phyloP scores from a whole-genome alignment of 2,113 vertebrate species.

The Pagrus major region DNA sequence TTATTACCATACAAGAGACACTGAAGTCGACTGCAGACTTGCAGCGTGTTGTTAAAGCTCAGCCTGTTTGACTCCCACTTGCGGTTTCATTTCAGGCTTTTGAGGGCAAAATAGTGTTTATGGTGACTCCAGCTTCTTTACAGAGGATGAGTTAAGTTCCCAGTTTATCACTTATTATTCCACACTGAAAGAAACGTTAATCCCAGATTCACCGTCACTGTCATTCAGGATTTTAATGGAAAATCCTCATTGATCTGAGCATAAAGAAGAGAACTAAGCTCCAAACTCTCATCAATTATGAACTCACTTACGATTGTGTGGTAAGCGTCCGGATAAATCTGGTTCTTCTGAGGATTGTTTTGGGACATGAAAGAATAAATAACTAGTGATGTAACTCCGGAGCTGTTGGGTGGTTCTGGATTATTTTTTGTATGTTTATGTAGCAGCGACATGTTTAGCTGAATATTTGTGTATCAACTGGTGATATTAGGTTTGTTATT shows the following conservation, averaged over 20 bases:
- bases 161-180: slow-evolving; percentile 15
- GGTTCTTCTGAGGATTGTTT: slow-evolving; percentile 8
- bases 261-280: background rate
- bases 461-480: too few species aligned
- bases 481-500: background rate
- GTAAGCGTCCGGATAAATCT: slow-evolving; percentile 1
- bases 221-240: slow-evolving; percentile 30
- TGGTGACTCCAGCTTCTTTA: slow-evolving; percentile 15
- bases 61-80: slow-evolving; percentile 8
- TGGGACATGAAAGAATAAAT: slow-evolving; percentile 25
- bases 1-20: background rate
- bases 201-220: slow-evolving; percentile 23
- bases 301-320: background rate
- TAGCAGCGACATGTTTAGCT: background rate
- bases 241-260: slow-evolving; percentile 1
- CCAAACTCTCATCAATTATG: background rate
- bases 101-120: slow-evolving; percentile 6
- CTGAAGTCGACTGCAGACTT: background rate
- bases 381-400: background rate
- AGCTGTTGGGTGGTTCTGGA: background rate
- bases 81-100: slow-evolving; percentile 25
- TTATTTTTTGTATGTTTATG: background rate
- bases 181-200: slow-evolving; percentile 29
- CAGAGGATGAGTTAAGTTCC: background rate
- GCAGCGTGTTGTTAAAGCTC: background rate